Evolutionary conservation across 2,888 invertebrate species (phyloP).

Genomic region (Lottia gigantea): DNA sequence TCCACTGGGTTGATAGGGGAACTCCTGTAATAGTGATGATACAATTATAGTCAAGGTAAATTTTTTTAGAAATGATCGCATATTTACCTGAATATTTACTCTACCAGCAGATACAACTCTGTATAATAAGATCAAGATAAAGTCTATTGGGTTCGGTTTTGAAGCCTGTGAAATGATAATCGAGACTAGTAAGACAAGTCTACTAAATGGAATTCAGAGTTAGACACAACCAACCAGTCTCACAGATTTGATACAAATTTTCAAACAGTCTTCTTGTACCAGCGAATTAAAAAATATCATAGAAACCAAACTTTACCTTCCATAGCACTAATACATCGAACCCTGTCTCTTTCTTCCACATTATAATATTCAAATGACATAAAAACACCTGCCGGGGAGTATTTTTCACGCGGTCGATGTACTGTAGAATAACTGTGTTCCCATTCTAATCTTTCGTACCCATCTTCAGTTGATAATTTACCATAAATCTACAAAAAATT

Average conservation of each 20-base stretch:
- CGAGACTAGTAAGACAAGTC: too few relatives aligned
- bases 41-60: too few relatives aligned
- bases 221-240: too few relatives aligned
- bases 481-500: constrained; percentile 79
- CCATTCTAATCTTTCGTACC: constrained; percentile 88
- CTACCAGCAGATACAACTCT: too few relatives aligned
- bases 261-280: too few relatives aligned
- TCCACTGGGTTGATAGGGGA: constrained; percentile 78
- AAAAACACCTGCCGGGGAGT: constrained; percentile 90
- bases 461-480: constrained; percentile 76
- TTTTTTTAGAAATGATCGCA: too few relatives aligned
- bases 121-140: too few relatives aligned
- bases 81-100: too few relatives aligned
- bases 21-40: constrained; percentile 61
- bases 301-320: constrained; percentile 74
- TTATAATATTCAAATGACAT: constrained; percentile 98
- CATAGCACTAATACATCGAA: constrained; percentile 93
- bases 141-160: too few relatives aligned
- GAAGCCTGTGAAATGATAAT: too few relatives aligned
- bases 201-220: too few relatives aligned
- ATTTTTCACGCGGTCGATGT: constrained; percentile 87
- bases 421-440: constrained; percentile 93
- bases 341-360: constrained; percentile 94
- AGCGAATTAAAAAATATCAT: not conserved
- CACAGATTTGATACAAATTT: too few relatives aligned